phyloP scores from a whole-genome alignment of 2,797 vertebrate genomes.

The Phalanger gymnotis region DNA sequence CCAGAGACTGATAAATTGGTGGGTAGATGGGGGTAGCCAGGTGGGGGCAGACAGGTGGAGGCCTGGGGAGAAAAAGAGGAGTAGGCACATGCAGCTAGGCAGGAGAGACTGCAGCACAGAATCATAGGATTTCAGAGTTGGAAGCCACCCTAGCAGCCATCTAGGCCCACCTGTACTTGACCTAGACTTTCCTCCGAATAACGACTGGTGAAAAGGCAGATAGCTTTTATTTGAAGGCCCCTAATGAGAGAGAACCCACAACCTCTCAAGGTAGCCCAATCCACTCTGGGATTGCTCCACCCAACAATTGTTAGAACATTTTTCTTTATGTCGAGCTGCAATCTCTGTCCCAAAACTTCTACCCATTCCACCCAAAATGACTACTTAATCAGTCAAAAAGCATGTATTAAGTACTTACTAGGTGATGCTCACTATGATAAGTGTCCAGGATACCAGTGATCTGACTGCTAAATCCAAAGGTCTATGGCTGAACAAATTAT shows the following conservation, averaged over 20 bases:
- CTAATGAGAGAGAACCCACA: not conserved
- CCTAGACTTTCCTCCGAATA: not conserved
- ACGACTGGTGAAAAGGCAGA: not conserved
- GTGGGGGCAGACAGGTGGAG: not conserved
- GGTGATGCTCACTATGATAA: not conserved
- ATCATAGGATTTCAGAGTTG: not conserved
- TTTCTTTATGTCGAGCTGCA: not conserved
- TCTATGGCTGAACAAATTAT: not conserved
- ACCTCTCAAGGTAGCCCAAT: not conserved
- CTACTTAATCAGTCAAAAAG: not conserved
- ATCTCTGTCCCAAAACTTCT: not conserved
- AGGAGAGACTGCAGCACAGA: not conserved
- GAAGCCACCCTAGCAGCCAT: not conserved
- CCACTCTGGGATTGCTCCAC: not conserved
- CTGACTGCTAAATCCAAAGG: not conserved
- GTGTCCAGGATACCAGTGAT: not conserved
- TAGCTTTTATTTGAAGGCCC: not conserved
- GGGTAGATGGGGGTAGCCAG: not conserved
- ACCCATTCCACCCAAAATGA: not conserved
- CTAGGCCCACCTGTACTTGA: not conserved
- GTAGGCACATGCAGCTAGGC: not conserved
- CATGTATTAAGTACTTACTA: not conserved
- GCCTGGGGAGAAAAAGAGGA: not conserved
- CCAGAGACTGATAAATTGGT: constrained; percentile 7
- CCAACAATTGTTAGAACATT: not conserved